These are phyloP conservation scores for Hydropotes inermis DNA, from an alignment of 2,113 vertebrate species.

Conservation along the genomic window DNA sequence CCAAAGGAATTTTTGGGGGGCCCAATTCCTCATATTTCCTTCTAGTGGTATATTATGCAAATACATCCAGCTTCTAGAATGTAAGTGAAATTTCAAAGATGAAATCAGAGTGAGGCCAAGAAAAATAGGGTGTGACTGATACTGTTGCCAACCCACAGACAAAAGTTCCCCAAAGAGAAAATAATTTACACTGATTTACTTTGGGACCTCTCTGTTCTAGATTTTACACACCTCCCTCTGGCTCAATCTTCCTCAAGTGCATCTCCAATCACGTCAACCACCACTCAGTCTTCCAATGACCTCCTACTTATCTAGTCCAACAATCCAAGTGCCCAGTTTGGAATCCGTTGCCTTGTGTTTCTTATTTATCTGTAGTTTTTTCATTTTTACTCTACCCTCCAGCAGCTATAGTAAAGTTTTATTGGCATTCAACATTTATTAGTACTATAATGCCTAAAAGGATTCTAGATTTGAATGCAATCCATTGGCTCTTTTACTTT, in stretches of 20 bases:
- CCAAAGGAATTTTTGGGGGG: not conserved
- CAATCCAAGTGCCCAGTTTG: not conserved
- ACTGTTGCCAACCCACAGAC: not conserved
- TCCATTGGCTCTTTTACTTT: not conserved
- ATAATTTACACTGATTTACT: not conserved
- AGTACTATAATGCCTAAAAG: not conserved
- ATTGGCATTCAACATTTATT: not conserved
- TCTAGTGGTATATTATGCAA: not conserved
- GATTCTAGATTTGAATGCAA: slow-evolving; percentile 11
- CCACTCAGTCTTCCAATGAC: not conserved
- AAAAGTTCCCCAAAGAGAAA: not conserved
- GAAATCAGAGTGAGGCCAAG: not conserved
- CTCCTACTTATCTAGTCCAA: not conserved
- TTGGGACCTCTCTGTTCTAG: not conserved
- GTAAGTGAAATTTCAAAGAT: slow-evolving; percentile 4
- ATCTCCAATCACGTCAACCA: not conserved
- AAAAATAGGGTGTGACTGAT: not conserved
- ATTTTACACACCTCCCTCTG: not conserved
- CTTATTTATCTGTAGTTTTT: not conserved
- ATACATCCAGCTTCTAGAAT: not conserved
- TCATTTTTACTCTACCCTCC: not conserved
- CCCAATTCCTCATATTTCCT: not conserved
- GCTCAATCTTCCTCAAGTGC: not conserved
- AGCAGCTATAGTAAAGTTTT: not conserved
- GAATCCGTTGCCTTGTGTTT: not conserved